Conservation (phyloP, 2,888 invertebrate species). For the Pachycephus smyrnensis region DNA sequence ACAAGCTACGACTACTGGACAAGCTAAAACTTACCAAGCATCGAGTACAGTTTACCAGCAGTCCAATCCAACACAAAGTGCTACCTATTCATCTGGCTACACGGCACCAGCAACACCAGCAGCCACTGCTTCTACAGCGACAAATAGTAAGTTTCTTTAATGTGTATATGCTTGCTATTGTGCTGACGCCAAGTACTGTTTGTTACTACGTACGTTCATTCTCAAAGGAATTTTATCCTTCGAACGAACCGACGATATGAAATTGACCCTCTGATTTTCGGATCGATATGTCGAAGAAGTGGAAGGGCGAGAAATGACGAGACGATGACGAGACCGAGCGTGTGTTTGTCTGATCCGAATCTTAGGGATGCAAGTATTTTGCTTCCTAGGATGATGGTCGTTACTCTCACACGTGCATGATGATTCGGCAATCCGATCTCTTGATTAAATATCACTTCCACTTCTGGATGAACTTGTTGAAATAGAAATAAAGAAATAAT, state of each 20-base stretch:
- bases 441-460: conserved; percentile 7
- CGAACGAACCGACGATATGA: conserved; percentile 48
- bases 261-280: conserved; percentile 52
- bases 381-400: conserved; percentile 4
- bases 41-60: conserved; percentile 64
- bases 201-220: background rate
- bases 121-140: conserved; percentile 59
- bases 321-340: conserved; percentile 24
- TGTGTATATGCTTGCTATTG: background rate
- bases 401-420: conserved; percentile 14
- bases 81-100: conserved; percentile 62
- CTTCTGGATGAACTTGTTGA: too few relatives aligned
- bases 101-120: conserved; percentile 64
- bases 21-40: conserved; percentile 65
- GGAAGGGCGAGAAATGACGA: conserved; percentile 20
- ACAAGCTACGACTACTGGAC: conserved; percentile 68
- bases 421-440: conserved; percentile 24
- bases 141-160: conserved; percentile 61
- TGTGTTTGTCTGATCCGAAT: conserved; percentile 8
- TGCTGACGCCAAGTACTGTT: too few relatives aligned
- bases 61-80: conserved; percentile 61
- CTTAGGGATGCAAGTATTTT: conserved; percentile 18
- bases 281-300: conserved; percentile 25
- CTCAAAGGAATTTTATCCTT: background rate
- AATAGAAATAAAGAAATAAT: too few relatives aligned